Percentiles rank a stretch among this genome's conserved stretches.
Conservation (phyloP, 2,113 vertebrate species). For the Sigmodon hispidus region DNA sequence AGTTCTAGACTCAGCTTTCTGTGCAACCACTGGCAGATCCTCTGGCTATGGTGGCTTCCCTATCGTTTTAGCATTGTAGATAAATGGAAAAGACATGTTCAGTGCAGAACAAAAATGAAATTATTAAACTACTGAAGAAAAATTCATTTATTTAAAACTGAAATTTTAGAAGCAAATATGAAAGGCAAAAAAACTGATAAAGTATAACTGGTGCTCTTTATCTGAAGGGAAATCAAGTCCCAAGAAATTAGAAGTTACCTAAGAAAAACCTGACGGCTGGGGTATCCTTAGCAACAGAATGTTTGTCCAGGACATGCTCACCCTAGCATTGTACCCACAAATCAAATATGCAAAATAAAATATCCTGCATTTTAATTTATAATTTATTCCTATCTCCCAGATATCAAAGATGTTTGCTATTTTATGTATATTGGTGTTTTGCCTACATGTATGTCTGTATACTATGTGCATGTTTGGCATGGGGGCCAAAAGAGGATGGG, state of each 20-base stretch:
- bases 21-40: not conserved
- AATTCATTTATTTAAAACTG: conserved; percentile 43
- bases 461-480: not conserved
- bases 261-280: not conserved
- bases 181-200: conserved; percentile 24
- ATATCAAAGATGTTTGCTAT: not conserved
- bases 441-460: not conserved
- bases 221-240: conserved; percentile 18
- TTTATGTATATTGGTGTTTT: not conserved
- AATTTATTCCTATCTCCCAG: not conserved
- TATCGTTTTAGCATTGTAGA: no score
- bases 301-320: no score
- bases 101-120: not conserved
- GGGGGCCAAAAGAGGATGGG: not conserved
- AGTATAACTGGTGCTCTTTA: not conserved
- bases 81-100: no score
- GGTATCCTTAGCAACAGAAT: not conserved
- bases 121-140: conserved; percentile 24
- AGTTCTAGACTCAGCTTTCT: conserved; percentile 27
- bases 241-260: conserved; percentile 15
- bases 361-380: not conserved
- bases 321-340: not conserved
- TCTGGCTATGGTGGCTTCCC: not conserved
- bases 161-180: conserved; percentile 36
- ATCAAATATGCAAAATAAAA: not conserved